Evolutionary conservation across 1,140 invertebrate species (phyloP), one percentile per base, ranked within the genome.

Genomic region (Bombus confusus): DNA sequence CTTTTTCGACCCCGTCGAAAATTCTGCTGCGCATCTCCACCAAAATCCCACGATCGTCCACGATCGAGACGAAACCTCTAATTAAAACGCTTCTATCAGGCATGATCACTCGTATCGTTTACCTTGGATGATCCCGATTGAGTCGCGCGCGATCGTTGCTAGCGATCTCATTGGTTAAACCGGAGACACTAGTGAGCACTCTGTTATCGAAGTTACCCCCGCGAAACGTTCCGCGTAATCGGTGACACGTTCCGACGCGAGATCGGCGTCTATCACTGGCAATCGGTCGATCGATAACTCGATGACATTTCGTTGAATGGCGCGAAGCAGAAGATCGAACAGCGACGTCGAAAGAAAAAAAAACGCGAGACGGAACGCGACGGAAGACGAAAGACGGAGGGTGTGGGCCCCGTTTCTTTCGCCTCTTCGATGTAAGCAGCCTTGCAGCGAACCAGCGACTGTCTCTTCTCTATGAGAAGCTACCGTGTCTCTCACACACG

Each of bases 401-500:
- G 59, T 75, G 68, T 64, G 69, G 59, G 59, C 59, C 69, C 15
- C n/a, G 72, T 62, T 88, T 89, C 91, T 87, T 87, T 88, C 88
- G 87, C 41, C 84, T 71, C n/a, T 12, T 79, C 91, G 93, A 92
- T 93, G 89, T 90, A 89, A 89, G 43, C 91, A 89, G 90, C 86
- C 83, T 93, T 91, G 90, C 90, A 87, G 91, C 91, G 80, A 87
- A 37, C 82, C 89, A 91, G 39, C 90, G 85, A 92, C 91, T 94
- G 93, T 92, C 91, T 92, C 88, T 83, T 87, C 90, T 86, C 91
- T 89, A 91, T 86, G 90, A 91, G 90, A 91, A 92, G 90, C 93
- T 91, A 92, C 91, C 90, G 90, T 90, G 85, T 91, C 75, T 41
- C 89, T 91, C 86, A 80, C 90, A 89, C 78, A 87, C 81, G 72